phyloP scores from a whole-genome alignment of 2,797 vertebrate species.

The Meda fulgida region DNA sequence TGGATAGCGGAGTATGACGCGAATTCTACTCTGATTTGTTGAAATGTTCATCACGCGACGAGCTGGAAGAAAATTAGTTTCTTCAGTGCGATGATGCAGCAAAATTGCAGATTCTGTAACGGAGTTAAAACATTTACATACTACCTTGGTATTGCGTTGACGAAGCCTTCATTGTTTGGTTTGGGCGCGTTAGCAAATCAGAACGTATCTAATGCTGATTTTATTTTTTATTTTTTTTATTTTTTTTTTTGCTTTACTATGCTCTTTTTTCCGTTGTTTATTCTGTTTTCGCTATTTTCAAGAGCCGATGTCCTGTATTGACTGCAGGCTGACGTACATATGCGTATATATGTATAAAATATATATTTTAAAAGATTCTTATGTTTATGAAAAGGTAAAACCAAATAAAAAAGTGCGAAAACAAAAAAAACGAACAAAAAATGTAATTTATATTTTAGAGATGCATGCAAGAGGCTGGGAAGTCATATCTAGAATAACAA shows the following conservation, averaged over 20 bases:
- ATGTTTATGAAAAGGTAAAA: conserved; percentile 61
- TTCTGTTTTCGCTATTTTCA: conserved; percentile 67
- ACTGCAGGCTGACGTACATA: conserved; percentile 87
- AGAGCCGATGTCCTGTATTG: conserved; percentile 89
- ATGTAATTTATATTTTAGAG: conserved; percentile 87
- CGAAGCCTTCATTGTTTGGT: conserved; percentile 63
- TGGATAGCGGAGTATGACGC: neutral
- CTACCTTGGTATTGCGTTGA: conserved; percentile 72
- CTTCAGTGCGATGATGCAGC: neutral
- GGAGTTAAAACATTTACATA: conserved; percentile 69
- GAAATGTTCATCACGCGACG: neutral
- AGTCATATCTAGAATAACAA: conserved; percentile 89
- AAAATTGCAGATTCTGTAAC: conserved; percentile 59
- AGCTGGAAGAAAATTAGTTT: neutral
- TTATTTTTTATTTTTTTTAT: conserved; percentile 48
- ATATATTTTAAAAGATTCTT: conserved; percentile 72
- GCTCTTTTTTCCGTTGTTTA: conserved; percentile 69
- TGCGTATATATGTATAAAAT: conserved; percentile 73
- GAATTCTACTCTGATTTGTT: neutral
- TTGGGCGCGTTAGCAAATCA: conserved; percentile 60
- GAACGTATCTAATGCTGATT: conserved; percentile 35
- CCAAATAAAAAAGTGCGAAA: conserved; percentile 55
- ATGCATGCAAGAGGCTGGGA: conserved; percentile 88
- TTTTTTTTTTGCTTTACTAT: conserved; percentile 74
- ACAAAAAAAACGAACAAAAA: conserved; percentile 61